Evolutionary conservation across 2,113 vertebrate species (phyloP).

Genomic region (Australoheros scitulus): DNA sequence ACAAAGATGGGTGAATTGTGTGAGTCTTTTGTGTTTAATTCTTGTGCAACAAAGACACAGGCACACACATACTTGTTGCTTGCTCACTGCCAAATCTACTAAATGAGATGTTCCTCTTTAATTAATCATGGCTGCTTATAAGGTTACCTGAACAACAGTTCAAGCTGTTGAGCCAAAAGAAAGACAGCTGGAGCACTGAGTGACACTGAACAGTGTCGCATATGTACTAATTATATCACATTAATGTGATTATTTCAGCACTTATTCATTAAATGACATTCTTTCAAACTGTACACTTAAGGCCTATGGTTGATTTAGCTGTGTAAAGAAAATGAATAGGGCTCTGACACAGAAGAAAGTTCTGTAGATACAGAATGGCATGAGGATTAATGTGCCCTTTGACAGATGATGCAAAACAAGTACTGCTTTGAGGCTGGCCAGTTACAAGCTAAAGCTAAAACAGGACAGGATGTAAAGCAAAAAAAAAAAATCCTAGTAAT

Average conservation of each 20-base stretch:
- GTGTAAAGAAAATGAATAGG: neutral
- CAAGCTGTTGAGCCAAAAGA: conserved; percentile 8
- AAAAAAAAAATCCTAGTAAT: conserved; percentile 14
- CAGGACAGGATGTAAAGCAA: conserved; percentile 42
- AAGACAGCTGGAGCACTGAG: conserved; percentile 35
- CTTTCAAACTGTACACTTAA: conserved; percentile 23
- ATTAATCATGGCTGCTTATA: conserved; percentile 64
- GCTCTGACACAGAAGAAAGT: conserved; percentile 1
- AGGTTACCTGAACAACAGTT: conserved; percentile 55
- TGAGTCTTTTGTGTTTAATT: conserved; percentile 40
- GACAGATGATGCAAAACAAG: conserved; percentile 41
- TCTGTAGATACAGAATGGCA: conserved; percentile 18
- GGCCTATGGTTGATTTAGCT: conserved; percentile 22
- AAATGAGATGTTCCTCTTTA: conserved; percentile 58
- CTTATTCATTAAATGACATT: conserved; percentile 59
- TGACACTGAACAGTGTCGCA: conserved; percentile 57
- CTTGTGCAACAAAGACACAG: conserved; percentile 23
- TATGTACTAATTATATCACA: conserved; percentile 57
- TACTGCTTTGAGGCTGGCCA: conserved; percentile 7
- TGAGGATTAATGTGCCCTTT: conserved; percentile 42
- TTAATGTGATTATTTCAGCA: conserved; percentile 69
- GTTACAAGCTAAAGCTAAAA: conserved; percentile 29
- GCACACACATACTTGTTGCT: conserved; percentile 27
- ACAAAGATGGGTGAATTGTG: neutral
- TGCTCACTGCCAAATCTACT: conserved; percentile 45